These are phyloP conservation scores for Donacobius atricapilla DNA, from an alignment of 2,113 vertebrate genomes.

Conservation along the genomic window DNA sequence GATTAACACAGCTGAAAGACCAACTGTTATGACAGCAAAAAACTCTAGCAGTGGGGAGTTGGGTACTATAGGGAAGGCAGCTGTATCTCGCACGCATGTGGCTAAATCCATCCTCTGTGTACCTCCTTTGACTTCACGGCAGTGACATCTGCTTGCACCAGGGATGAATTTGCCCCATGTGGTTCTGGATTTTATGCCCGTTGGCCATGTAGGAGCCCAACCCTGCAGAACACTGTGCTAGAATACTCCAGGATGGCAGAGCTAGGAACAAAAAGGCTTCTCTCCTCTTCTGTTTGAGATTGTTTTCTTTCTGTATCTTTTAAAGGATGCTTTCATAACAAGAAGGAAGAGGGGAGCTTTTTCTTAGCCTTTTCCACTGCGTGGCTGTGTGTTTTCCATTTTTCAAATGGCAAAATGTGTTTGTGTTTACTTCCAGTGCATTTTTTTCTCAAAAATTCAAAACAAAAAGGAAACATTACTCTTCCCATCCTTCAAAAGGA, in stretches of 20 bases:
- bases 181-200: background rate
- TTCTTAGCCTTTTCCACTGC: constrained; percentile 24
- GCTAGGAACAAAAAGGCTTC: constrained; percentile 14
- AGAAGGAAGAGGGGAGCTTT: constrained; percentile 26
- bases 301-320: constrained; percentile 1
- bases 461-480: constrained; percentile 67
- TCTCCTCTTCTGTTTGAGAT: constrained; percentile 20
- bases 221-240: background rate
- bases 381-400: constrained; percentile 61
- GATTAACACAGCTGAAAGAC: constrained; percentile 30
- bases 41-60: constrained; percentile 2
- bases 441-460: constrained; percentile 69
- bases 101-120: constrained; percentile 36
- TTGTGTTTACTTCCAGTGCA: constrained; percentile 81
- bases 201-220: background rate
- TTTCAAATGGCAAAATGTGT: constrained; percentile 71
- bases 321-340: constrained; percentile 6
- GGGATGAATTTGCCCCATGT: constrained; percentile 9
- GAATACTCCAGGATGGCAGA: background rate
- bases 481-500: constrained; percentile 73
- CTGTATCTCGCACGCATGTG: background rate
- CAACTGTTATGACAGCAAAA: background rate
- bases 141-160: background rate
- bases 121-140: background rate
- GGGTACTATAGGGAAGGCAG: background rate